Conservation (phyloP, 2,888 invertebrate genomes). For the Drosophila histrio region DNA sequence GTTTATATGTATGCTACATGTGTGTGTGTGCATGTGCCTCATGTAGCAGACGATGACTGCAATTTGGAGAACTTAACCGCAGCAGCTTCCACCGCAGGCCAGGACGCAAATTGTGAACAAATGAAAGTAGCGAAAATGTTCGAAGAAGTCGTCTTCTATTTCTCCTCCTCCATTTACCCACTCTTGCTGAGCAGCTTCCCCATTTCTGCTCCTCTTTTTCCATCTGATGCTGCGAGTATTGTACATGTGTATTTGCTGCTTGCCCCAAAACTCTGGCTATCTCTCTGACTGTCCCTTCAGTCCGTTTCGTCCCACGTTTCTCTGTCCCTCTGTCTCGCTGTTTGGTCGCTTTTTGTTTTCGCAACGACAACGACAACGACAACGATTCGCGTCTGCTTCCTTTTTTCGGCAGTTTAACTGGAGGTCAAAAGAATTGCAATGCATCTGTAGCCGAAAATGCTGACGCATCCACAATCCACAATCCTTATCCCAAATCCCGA, state of each 20-base stretch:
- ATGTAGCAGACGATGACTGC: slow-evolving; percentile 70
- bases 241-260: slow-evolving; percentile 58
- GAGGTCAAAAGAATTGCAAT: slow-evolving; percentile 71
- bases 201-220: neutral
- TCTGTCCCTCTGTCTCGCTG: neutral
- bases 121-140: slow-evolving; percentile 74
- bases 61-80: slow-evolving; percentile 78
- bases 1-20: neutral
- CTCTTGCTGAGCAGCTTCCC: neutral
- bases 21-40: slow-evolving; percentile 31
- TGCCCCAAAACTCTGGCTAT: slow-evolving; percentile 7
- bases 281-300: slow-evolving; percentile 9
- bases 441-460: slow-evolving; percentile 55
- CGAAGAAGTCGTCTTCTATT: slow-evolving; percentile 1
- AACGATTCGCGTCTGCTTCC: slow-evolving; percentile 35
- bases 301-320: neutral
- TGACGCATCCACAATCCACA: slow-evolving; percentile 44
- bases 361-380: neutral
- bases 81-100: slow-evolving; percentile 67
- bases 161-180: neutral
- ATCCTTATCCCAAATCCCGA: slow-evolving; percentile 6
- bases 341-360: slow-evolving; percentile 40
- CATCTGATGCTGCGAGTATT: slow-evolving; percentile 8
- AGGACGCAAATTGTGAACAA: slow-evolving; percentile 76
- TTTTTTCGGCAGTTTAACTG: slow-evolving; percentile 72